A percentile compares a stretch with the other conserved stretches of the same genome.
These are phyloP conservation scores for Lacerta agilis DNA, from an alignment of 2,797 vertebrate genomes.

Conservation along the genomic window DNA sequence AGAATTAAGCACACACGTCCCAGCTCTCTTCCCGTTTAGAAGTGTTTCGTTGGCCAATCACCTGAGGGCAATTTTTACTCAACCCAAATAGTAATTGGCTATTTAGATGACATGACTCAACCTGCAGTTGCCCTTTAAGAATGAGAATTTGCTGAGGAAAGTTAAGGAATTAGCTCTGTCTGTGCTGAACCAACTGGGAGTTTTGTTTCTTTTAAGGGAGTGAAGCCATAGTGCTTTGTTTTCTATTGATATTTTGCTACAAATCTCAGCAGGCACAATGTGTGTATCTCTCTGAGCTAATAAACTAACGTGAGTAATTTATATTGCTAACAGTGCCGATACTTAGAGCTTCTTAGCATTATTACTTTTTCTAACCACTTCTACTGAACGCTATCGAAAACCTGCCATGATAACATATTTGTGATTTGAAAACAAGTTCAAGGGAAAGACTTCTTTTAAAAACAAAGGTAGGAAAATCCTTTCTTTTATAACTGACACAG, in stretches of 20 bases:
- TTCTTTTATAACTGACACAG: background rate
- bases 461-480: background rate
- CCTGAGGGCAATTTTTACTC: background rate
- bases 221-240: background rate
- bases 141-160: background rate
- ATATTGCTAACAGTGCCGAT: slow-evolving; percentile 27
- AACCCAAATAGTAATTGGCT: background rate
- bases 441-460: background rate
- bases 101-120: background rate
- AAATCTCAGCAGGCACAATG: slow-evolving; percentile 33
- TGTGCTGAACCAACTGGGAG: slow-evolving; percentile 36
- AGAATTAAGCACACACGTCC: background rate
- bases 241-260: slow-evolving; percentile 17
- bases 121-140: background rate
- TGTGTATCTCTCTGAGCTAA: slow-evolving; percentile 15
- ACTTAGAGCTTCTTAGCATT: background rate
- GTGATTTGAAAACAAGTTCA: slow-evolving; percentile 17
- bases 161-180: slow-evolving; percentile 1
- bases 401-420: slow-evolving; percentile 28
- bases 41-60: background rate
- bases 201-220: background rate
- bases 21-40: background rate
- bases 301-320: slow-evolving; percentile 27
- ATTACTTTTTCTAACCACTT: slow-evolving; percentile 37
- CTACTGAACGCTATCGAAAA: slow-evolving; percentile 31